Base-by-base conservation (phyloP, 2,888 invertebrate genomes). In the Melikaiella ostensackeni region DNA sequence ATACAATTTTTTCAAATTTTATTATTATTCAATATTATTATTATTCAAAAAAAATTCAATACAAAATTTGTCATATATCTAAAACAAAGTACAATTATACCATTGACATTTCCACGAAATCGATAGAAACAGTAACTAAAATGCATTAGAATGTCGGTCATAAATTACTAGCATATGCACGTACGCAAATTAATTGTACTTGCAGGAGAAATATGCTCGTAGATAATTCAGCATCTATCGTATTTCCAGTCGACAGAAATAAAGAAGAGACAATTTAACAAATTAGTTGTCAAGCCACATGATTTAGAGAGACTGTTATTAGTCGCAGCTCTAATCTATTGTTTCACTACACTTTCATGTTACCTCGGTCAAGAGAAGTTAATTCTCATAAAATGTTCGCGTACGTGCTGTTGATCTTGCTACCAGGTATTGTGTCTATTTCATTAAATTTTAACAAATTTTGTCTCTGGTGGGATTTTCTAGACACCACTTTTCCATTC, bases 291-390 rank as follows among this genome's bases (percentile, higher is more conserved):
- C 66, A 66, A 46, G 9, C 24, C 7, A 9, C 24, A 27, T 70
- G 70, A 50, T 70, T 70, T 70, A 30, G 13, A 50, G 27, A 4
- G 46, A 70, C 24, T 46, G 46, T 70, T 70, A 70, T 70, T 70
- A 70, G 30, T 9, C 13, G 6, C 50, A 30, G 30, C 70, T 46
- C 70, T 70, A 30, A 70, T 70, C 30, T 70, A 70, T 70, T 50
- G 27, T 70, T 50, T 70, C 5, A 46, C 50, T 50, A n/a, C 30
- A 50, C 50, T 70, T 70, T 70, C 70, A 50, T 50, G n/a, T 50
- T n/a, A 27, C n/a, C 50, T 27, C 27, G 27, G n/a, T 8, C 30
- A 30, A 21, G n/a, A 70, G 30, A 70, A 50, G 19, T 50, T 50
- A 9, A 70, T 50, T 46, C 46, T 30, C 50, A 50, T 70, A 46